Evolutionary conservation across 2,797 vertebrate species (phyloP).

Genomic region (Phaenicophaeus curvirostris): DNA sequence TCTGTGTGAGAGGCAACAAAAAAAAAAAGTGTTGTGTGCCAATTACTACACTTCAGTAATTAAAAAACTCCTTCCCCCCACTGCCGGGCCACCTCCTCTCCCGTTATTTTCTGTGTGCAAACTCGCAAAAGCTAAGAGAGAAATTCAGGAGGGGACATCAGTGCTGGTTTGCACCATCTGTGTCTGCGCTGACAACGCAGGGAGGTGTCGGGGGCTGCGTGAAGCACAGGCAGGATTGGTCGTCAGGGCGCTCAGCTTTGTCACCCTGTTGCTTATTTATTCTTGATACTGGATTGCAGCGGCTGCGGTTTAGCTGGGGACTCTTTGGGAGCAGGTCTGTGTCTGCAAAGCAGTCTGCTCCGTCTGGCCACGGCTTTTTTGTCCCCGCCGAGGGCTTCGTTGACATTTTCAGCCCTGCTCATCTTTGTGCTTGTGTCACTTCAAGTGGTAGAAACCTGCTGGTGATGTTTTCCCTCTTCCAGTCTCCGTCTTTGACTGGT

Average conservation of each 20-base stretch:
- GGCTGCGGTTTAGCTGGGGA: background rate
- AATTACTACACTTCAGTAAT: constrained; percentile 48
- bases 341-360: background rate
- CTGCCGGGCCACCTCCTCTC: constrained; percentile 11
- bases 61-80: constrained; percentile 25
- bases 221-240: fast-evolving
- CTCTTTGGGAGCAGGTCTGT: background rate
- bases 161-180: background rate
- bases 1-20: constrained; percentile 50
- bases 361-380: background rate
- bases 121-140: background rate
- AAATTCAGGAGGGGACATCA: background rate
- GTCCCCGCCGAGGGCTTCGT: background rate
- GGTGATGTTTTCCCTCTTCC: background rate
- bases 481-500: background rate
- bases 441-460: background rate
- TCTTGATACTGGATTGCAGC: background rate
- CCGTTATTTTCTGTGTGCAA: background rate
- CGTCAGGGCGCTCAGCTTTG: background rate
- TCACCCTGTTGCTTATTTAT: background rate
- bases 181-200: background rate
- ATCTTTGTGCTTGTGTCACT: background rate
- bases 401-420: background rate
- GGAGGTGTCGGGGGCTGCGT: background rate
- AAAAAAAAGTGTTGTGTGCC: constrained; percentile 23